Conservation (phyloP, 2,888 invertebrate genomes). For the Drymonia ruficornis region DNA sequence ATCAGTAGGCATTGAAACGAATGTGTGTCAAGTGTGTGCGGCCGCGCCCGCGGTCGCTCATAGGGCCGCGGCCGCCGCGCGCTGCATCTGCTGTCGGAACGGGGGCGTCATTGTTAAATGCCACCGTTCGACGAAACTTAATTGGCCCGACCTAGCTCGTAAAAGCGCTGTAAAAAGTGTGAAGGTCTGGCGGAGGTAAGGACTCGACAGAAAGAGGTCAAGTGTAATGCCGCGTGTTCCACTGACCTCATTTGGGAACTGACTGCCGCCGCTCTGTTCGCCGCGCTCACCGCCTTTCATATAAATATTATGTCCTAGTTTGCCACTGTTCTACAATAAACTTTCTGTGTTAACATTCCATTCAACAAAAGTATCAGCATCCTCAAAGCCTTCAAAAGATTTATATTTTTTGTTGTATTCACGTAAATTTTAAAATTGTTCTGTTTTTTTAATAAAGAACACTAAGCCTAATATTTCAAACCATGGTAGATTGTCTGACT, state of each 20-base stretch:
- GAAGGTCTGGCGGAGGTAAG: conserved; percentile 84
- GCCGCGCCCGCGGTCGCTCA: conserved; percentile 50
- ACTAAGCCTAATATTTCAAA: no score
- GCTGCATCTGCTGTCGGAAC: conserved; percentile 59
- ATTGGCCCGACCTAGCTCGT: conserved; percentile 82
- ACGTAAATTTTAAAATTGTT: no score
- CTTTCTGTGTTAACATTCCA: conserved; percentile 39
- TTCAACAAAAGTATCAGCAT: conserved; percentile 15
- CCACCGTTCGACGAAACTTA: conserved; percentile 72
- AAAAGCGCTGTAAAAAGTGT: conserved; percentile 83
- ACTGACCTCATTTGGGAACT: conserved; percentile 80
- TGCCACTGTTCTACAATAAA: conserved; percentile 59
- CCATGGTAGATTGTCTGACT: no score
- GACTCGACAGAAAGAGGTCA: conserved; percentile 83
- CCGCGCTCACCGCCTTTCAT: conserved; percentile 70
- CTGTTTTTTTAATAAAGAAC: no score
- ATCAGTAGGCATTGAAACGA: conserved; percentile 69
- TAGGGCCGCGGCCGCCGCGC: conserved; percentile 51
- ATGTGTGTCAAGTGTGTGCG: conserved; percentile 78
- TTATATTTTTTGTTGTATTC: no score
- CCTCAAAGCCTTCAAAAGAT: neutral
- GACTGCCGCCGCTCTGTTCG: conserved; percentile 58
- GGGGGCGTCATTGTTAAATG: conserved; percentile 65
- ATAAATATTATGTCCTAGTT: conserved; percentile 69
- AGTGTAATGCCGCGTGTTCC: conserved; percentile 82